Evolutionary conservation across 2,113 vertebrate genomes (phyloP).

Genomic region (Promerops cafer): DNA sequence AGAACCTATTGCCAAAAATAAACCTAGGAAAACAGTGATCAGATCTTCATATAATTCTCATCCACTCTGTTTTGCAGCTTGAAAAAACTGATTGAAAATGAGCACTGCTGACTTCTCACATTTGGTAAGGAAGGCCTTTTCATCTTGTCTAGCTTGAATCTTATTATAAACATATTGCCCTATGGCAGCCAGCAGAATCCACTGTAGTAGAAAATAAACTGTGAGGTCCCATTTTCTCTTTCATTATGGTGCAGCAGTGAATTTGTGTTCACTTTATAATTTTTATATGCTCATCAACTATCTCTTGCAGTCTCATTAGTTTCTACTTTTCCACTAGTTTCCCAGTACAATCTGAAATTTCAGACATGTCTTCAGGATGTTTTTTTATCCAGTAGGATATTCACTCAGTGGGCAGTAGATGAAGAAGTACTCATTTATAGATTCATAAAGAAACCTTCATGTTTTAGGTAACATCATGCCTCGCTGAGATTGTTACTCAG

Average conservation of each 20-base stretch:
- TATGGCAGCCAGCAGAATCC: neutral
- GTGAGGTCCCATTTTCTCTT: neutral
- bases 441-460: neutral
- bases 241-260: neutral
- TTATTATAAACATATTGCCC: neutral
- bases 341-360: neutral
- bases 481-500: neutral
- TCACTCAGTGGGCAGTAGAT: neutral
- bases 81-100: neutral
- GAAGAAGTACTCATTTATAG: neutral
- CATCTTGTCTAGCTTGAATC: neutral
- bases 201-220: neutral
- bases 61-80: neutral
- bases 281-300: neutral
- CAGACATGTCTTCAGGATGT: neutral
- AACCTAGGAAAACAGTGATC: neutral
- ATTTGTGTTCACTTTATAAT: neutral
- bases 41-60: neutral
- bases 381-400: neutral
- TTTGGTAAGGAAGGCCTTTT: neutral
- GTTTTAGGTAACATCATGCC: neutral
- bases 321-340: neutral
- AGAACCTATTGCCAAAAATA: neutral
- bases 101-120: neutral
- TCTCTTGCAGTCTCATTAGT: neutral